Evolutionary conservation across 2,888 invertebrate genomes (phyloP).

Genomic region (Nomada fabriciana): DNA sequence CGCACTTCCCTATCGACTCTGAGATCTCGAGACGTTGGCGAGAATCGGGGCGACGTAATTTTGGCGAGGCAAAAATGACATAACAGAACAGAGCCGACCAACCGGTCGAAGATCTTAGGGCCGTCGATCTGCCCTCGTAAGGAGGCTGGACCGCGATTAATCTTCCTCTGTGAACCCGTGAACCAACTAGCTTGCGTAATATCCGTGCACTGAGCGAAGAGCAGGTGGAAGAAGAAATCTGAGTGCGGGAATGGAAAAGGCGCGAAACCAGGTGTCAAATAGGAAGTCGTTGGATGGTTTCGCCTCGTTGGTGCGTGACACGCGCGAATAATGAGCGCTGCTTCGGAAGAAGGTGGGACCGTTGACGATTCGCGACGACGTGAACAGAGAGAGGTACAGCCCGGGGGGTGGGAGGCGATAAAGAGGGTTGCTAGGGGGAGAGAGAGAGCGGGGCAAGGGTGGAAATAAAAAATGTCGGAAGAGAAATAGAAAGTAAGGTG

Average conservation of each 20-base stretch:
- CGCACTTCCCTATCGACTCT: conserved; percentile 39
- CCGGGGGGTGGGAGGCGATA: neutral
- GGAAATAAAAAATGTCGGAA: neutral
- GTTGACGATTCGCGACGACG: conserved; percentile 29
- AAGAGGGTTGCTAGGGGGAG: neutral
- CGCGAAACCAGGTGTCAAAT: conserved; percentile 78
- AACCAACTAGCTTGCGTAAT: conserved; percentile 3
- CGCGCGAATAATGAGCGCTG: conserved; percentile 79
- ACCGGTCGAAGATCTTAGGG: conserved; percentile 15
- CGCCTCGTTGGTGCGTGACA: conserved; percentile 80
- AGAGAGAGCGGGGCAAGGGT: conserved; percentile 20
- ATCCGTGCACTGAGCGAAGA: neutral
- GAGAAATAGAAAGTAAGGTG: conserved; percentile 16
- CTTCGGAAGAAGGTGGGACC: conserved; percentile 65
- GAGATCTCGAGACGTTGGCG: conserved; percentile 24
- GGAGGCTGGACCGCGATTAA: conserved; percentile 21
- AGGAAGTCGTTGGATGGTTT: conserved; percentile 80
- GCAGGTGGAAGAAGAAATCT: neutral
- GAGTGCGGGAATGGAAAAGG: conserved; percentile 20
- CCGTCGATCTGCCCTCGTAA: conserved; percentile 11
- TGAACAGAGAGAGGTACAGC: conserved; percentile 33
- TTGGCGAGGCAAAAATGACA: conserved; percentile 36
- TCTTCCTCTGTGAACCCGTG: conserved; percentile 3
- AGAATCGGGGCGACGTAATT: conserved; percentile 46
- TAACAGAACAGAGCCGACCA: conserved; percentile 30